Percentiles rank a stretch among this genome's conserved stretches.
Conservation (phyloP, 2,797 vertebrate genomes). For the Sebastes itinus region DNA sequence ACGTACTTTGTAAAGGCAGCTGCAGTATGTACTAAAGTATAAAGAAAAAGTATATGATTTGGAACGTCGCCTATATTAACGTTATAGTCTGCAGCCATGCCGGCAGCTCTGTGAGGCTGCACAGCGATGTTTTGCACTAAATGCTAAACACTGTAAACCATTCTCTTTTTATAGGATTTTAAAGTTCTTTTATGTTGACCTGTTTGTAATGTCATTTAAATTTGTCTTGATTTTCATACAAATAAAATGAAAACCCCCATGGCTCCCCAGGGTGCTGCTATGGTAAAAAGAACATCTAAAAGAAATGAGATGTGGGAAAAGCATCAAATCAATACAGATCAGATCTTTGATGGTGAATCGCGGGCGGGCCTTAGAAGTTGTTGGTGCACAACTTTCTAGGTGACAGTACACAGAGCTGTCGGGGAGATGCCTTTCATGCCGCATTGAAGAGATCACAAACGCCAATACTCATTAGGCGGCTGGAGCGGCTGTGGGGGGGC, state of each 20-base stretch:
- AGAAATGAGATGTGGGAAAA: not conserved
- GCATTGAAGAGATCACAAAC: constrained; percentile 58
- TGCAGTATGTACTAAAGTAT: no score
- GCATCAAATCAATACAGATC: not conserved
- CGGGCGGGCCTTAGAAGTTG: constrained; percentile 3
- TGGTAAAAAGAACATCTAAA: not conserved
- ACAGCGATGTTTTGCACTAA: no score
- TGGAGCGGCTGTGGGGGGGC: not conserved
- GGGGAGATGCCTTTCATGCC: constrained; percentile 57
- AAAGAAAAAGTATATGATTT: no score
- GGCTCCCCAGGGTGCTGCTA: not conserved
- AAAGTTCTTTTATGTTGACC: not conserved
- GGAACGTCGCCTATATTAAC: no score
- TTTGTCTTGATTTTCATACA: not conserved
- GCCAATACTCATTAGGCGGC: constrained; percentile 67
- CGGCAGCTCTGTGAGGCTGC: no score
- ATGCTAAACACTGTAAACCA: no score
- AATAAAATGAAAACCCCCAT: not conserved
- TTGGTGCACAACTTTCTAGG: not conserved
- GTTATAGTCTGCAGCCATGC: no score
- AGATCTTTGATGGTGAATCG: not conserved
- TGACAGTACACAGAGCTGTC: constrained; percentile 57
- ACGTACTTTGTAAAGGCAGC: no score
- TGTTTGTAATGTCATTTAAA: not conserved
- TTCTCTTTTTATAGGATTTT: not conserved